Evolutionary conservation across 2,888 invertebrate genomes (phyloP), one percentile per base, ranked within the genome.

Genomic region (Eilema caniola): DNA sequence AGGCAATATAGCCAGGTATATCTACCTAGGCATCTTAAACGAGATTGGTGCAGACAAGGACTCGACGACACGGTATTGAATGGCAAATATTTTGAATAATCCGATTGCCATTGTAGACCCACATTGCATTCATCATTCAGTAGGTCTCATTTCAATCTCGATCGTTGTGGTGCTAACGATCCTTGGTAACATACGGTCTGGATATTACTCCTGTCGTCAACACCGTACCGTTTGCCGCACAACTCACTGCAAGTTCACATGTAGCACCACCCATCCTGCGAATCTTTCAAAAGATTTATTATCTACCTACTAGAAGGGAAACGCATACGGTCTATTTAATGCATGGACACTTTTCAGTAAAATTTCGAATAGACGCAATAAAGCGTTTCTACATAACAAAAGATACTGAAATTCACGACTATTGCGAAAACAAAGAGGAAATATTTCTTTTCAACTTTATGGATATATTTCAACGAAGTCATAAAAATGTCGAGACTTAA

Each of bases 401-500:
- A 57, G 25, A 33, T 61, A 66, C 16, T 67, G n/a, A 60, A 71
- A 64, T 33, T 20, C 12, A 31, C 4, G n/a, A 37, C 47, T 62
- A 61, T 62, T 33, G 53, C 62, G 72, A 74, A 73, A 67, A 25
- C 28, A 23, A 31, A 37, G 10, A 63, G 74, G 60, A n/a, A n/a
- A 72, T 75, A 76, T 71, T 75, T 71, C 70, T 67, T 68, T 72
- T 71, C 72, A 70, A 69, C 53, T 75, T 73, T 78, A 75, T 75
- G 69, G 73, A 75, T 82, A 76, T 81, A 82, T 87, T 85, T 84
- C 81, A 85, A 85, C 77, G 93, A 93, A 92, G 88, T 86, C 92
- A 80, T 90, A 92, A 86, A 91, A 93, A 86, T 90, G 92, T 81
- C 80, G 85, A 77, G 88, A 86, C 89, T 92, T 91, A 89, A 86